Evolutionary conservation across 1,140 invertebrate genomes (phyloP), one percentile per base, ranked within the genome.

Genomic region (Sycophila sp.): DNA sequence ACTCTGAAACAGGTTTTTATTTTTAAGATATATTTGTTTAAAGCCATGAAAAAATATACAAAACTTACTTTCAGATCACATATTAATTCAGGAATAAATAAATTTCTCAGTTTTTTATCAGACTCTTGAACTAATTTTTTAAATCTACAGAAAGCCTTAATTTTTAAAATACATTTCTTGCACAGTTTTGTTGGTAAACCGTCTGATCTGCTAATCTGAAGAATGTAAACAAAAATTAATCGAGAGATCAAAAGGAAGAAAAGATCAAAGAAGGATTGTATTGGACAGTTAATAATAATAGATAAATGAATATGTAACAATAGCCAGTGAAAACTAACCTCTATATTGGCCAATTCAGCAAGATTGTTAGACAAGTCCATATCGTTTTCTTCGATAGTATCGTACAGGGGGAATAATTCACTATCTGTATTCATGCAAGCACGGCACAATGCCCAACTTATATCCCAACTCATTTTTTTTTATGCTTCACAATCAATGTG

Each of bases 371-470:
- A 68, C 4, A 86, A 72, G 34, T 60, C 30, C 42, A 80, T 81
- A 7, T 72, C 73, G 36, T 69, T 77, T 11, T 79, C 77, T 11
- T 63, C 69, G 1, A 76, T 68, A 13, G 81, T 80, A 15, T 80
- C 81, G 26, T 79, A 85, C 79, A 86, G 80, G 4, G 81, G 75
- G 17, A 84, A 42, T 62, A 86, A 74, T 24, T 73, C 70, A 26
- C 81, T 78, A 7, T 81, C 80, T 7, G 77, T 75, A 72, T 78
- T 79, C 85, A 86, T 86, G 32, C 84, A 86, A 0, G 80, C 81
- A 15, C 85, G 83, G 68, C 84, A 86, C 74, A 83, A 84, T 1
- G 69, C 74, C 65, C 73, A 80, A 51, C 66, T 77, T n/a, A 80
- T 76, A 79, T 81, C 80, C 78, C 75, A 81, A 60, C 56, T 81